A percentile compares a stretch with the other conserved stretches of the same genome.
Conservation (phyloP, 1,140 invertebrate species). For the Teleogryllus occipitalis region DNA sequence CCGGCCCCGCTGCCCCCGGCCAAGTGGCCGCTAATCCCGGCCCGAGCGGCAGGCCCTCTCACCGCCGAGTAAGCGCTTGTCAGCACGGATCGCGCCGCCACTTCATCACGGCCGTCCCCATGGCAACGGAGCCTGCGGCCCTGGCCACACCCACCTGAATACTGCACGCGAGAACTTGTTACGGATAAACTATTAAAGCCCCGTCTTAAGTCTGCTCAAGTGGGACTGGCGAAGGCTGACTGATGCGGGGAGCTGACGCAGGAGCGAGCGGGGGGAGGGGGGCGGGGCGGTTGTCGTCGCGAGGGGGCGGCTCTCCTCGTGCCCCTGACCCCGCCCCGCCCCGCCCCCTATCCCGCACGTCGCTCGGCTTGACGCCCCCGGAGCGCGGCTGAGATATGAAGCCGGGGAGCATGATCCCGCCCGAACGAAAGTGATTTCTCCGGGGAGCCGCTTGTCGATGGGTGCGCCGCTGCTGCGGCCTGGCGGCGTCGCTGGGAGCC, state of each 20-base stretch:
- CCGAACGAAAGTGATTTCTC: neutral
- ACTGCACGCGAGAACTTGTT: slow-evolving; percentile 3
- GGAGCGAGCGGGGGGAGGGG: neutral
- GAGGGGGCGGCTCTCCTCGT: neutral
- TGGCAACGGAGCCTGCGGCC: slow-evolving; percentile 10
- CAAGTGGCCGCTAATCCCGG: slow-evolving; percentile 9
- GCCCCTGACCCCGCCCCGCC: too few relatives aligned
- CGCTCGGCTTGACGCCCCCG: neutral
- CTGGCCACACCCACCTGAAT: neutral
- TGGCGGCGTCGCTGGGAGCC: neutral
- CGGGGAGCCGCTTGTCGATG: neutral
- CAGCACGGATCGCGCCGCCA: slow-evolving; percentile 8
- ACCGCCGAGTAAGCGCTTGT: slow-evolving; percentile 12
- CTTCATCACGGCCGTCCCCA: slow-evolving; percentile 13
- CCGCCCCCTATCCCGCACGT: neutral
- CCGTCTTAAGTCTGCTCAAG: neutral
- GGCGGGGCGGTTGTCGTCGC: neutral
- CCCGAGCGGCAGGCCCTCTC: slow-evolving; percentile 9
- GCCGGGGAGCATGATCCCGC: neutral
- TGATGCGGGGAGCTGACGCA: neutral
- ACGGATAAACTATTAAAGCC: slow-evolving; percentile 4
- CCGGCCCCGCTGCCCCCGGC: too few relatives aligned
- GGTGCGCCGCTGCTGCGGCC: neutral
- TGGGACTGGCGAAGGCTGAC: neutral
- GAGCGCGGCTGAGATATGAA: neutral